Evolutionary conservation across 2,888 invertebrate genomes (phyloP).

Genomic region (Xestia c-nigrum): DNA sequence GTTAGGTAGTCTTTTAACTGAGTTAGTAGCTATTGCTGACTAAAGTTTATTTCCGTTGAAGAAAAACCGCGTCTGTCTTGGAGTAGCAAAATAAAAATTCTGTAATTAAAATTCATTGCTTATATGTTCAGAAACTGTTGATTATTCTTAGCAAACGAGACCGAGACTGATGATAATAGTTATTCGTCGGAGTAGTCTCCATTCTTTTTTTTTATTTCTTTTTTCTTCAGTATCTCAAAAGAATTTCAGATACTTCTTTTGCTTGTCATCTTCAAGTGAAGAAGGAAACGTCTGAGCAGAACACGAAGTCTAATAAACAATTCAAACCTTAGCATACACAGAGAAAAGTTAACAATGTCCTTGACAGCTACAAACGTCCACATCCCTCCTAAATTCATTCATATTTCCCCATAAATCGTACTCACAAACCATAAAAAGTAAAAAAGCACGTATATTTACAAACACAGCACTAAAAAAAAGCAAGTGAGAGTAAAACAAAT

Average conservation of each 20-base stretch:
- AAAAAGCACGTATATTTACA: constrained; percentile 54
- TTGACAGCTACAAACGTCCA: neutral
- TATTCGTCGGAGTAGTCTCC: neutral
- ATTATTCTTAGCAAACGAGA: neutral
- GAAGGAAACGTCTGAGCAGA: neutral
- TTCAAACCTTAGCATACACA: neutral
- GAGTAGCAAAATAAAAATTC: neutral
- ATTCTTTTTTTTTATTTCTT: too few relatives aligned
- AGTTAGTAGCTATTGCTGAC: neutral
- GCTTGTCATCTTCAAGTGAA: neutral
- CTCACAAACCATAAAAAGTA: constrained; percentile 31
- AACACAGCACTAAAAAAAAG: constrained; percentile 49
- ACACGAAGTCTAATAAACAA: neutral
- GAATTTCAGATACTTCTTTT: neutral
- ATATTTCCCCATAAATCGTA: constrained; percentile 46
- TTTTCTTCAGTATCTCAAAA: too few relatives aligned
- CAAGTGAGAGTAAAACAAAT: constrained; percentile 59
- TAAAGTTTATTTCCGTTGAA: neutral
- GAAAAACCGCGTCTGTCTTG: neutral
- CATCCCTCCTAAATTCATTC: constrained; percentile 40
- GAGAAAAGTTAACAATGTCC: neutral
- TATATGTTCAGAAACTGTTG: neutral
- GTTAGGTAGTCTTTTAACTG: constrained; percentile 13
- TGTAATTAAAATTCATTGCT: neutral
- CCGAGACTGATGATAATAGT: neutral